These are phyloP conservation scores for Petromus typicus DNA, from an alignment of 2,113 vertebrate genomes.

Conservation along the genomic window DNA sequence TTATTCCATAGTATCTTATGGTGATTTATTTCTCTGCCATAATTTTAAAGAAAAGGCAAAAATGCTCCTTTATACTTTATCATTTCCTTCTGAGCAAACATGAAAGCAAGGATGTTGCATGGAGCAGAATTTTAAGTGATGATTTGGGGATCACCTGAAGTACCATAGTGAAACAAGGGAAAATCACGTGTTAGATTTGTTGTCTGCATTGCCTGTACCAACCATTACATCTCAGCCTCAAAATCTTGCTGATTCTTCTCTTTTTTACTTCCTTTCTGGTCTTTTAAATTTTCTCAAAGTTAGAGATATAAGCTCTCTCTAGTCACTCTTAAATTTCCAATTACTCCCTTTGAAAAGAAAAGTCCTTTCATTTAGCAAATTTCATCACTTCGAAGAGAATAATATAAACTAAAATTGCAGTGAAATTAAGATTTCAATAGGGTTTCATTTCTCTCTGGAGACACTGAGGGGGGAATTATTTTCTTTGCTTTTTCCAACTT, in stretches of 20 bases:
- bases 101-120: neutral
- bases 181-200: neutral
- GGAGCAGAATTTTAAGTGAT: conserved; percentile 10
- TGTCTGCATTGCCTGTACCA: neutral
- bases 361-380: neutral
- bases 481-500: neutral
- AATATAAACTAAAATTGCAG: neutral
- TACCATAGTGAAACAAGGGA: neutral
- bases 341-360: neutral
- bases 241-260: neutral
- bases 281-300: conserved; percentile 9
- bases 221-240: neutral
- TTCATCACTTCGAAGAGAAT: neutral
- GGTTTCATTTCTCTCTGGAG: neutral
- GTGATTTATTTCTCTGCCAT: neutral
- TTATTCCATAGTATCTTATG: neutral
- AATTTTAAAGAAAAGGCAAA: neutral
- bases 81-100: conserved; percentile 20
- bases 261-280: neutral
- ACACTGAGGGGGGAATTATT: neutral
- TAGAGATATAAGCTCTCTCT: neutral
- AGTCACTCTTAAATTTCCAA: neutral
- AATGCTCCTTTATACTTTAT: neutral
- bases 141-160: neutral
- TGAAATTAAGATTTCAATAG: neutral